Evolutionary conservation across 1,140 invertebrate genomes (phyloP).

Genomic region (Bombyx mori): ASM3026992v2 NC_085107.1:15019501-15020000

Average conservation of each 20-base stretch:
- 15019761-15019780: no score
- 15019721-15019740: slow-evolving; percentile 14
- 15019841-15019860: no score
- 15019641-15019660: slow-evolving; percentile 16
- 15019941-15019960: no score
- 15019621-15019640: slow-evolving; percentile 14
- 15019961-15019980: no score
- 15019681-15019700: slow-evolving; percentile 10
- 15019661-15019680: slow-evolving; percentile 8
- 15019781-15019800: no score
- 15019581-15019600: slow-evolving; percentile 15
- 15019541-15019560: slow-evolving; percentile 21
- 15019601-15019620: slow-evolving; percentile 13
- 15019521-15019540: slow-evolving; percentile 16
- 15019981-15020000: no score
- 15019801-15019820: no score
- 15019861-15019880: no score
- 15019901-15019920: no score
- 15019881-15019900: no score
- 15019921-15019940: no score
- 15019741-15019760: neutral
- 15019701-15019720: slow-evolving; percentile 14
- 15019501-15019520: slow-evolving; percentile 19
- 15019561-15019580: slow-evolving; percentile 16
- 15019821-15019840: no score